These are phyloP conservation scores for Eleginops maclovinus DNA, from an alignment of 2,113 vertebrate genomes.

Conservation along the genomic window DNA sequence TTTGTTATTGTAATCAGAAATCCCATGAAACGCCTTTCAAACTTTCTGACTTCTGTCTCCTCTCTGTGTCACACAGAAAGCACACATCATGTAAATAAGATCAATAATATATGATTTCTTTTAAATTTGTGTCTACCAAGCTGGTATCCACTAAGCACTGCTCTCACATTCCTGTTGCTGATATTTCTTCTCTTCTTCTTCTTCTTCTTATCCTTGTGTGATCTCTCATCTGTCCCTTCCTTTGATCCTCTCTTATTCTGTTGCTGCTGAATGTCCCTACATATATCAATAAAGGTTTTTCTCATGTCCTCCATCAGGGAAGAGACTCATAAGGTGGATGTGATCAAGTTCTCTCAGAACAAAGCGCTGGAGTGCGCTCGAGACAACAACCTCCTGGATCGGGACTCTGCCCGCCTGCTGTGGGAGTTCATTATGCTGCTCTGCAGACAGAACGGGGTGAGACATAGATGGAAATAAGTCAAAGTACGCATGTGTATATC, in stretches of 20 bases:
- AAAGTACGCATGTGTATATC: neutral
- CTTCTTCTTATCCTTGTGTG: too few relatives aligned
- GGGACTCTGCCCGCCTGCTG: conserved; percentile 93
- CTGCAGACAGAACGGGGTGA: conserved; percentile 97
- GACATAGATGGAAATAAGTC: conserved; percentile 21
- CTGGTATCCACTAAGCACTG: too few relatives aligned
- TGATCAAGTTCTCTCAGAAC: conserved; percentile 97
- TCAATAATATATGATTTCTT: neutral
- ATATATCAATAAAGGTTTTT: too few relatives aligned
- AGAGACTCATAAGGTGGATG: conserved; percentile 98
- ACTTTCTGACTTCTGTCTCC: neutral
- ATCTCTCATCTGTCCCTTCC: too few relatives aligned
- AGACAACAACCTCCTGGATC: conserved; percentile 90
- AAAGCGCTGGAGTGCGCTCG: conserved; percentile 90
- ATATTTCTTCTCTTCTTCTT: too few relatives aligned
- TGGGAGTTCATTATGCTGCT: conserved; percentile 96
- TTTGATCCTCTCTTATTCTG: too few relatives aligned
- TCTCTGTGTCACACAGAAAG: neutral
- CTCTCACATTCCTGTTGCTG: too few relatives aligned
- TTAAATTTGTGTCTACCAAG: neutral
- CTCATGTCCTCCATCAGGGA: conserved; percentile 85
- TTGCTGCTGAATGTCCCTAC: too few relatives aligned
- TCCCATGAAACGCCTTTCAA: too few relatives aligned
- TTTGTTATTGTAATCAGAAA: neutral
- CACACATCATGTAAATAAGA: neutral